A percentile compares a stretch with the other conserved stretches of the same genome.
These are phyloP conservation scores for Lanistes nyassanus DNA, from an alignment of 1,140 invertebrate species.

Conservation along the genomic window DNA sequence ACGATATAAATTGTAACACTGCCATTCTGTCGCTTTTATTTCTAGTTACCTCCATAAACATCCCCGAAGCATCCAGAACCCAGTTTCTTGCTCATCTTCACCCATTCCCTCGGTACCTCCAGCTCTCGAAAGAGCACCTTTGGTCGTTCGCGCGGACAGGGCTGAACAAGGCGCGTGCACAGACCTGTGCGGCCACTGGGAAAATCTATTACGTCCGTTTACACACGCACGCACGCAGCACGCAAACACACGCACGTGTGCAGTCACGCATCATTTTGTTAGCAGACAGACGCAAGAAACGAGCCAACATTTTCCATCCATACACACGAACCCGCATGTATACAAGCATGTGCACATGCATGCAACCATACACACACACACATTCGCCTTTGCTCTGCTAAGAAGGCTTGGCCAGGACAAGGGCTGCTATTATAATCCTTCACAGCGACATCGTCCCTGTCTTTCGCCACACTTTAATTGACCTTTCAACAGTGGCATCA, in stretches of 20 bases:
- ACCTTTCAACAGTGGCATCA: too few species aligned
- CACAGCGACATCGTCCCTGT: too few species aligned
- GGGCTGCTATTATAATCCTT: too few species aligned
- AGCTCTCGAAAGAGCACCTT: conserved; percentile 96
- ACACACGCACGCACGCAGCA: neutral
- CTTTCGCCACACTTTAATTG: too few species aligned
- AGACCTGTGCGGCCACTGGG: neutral
- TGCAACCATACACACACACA: neutral
- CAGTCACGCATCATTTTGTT: neutral
- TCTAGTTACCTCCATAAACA: conserved; percentile 85
- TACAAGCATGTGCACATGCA: neutral
- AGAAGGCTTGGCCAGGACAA: too few species aligned
- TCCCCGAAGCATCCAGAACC: conserved; percentile 98
- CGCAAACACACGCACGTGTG: neutral
- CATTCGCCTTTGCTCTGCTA: too few species aligned
- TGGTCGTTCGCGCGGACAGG: conserved; percentile 68
- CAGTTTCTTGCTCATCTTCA: conserved; percentile 87
- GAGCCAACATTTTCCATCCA: neutral
- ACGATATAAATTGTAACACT: too few species aligned
- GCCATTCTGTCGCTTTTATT: too few species aligned
- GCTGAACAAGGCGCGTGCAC: too few species aligned
- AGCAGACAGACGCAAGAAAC: too few species aligned
- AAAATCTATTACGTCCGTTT: too few species aligned
- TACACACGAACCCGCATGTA: neutral
- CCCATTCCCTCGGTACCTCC: conserved; percentile 89